Conservation (phyloP, 2,797 vertebrate genomes). For the Sebastes vulpes region DNA sequence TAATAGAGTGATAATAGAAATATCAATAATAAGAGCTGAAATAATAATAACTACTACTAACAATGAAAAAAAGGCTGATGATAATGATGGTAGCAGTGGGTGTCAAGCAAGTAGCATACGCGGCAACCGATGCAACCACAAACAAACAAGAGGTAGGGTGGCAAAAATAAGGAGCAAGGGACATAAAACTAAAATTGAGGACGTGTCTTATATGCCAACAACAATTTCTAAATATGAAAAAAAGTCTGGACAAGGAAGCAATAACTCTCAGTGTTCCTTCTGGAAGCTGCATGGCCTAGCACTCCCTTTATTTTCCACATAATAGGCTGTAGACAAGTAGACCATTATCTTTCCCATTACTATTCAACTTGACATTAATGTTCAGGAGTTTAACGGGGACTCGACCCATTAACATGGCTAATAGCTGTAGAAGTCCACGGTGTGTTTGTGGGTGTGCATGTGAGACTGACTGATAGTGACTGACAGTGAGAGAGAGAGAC, state of each 20-base stretch:
- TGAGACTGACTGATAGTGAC: constrained; percentile 31
- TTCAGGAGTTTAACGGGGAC: constrained; percentile 64
- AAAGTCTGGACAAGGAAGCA: neutral
- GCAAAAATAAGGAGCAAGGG: neutral
- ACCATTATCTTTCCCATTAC: constrained; percentile 66
- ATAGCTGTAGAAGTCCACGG: constrained; percentile 48
- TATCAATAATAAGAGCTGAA: neutral
- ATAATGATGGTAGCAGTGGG: neutral
- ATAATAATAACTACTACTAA: neutral
- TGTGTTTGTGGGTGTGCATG: constrained; percentile 46
- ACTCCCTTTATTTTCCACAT: constrained; percentile 37
- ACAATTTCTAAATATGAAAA: neutral
- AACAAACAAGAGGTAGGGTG: neutral
- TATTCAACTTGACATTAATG: constrained; percentile 68
- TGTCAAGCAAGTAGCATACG: neutral
- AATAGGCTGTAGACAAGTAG: constrained; percentile 53
- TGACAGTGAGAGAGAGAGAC: constrained; percentile 30
- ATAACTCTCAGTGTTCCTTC: neutral
- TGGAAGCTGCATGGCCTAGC: neutral
- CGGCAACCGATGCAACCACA: neutral
- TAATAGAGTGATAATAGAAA: neutral
- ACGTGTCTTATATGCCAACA: neutral
- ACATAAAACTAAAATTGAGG: neutral
- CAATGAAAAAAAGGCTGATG: neutral
- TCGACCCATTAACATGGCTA: constrained; percentile 69